Percentiles rank a stretch among this genome's conserved stretches.
phyloP scores from a whole-genome alignment of 2,113 vertebrate genomes.

The Psephotus haematonotus region DNA sequence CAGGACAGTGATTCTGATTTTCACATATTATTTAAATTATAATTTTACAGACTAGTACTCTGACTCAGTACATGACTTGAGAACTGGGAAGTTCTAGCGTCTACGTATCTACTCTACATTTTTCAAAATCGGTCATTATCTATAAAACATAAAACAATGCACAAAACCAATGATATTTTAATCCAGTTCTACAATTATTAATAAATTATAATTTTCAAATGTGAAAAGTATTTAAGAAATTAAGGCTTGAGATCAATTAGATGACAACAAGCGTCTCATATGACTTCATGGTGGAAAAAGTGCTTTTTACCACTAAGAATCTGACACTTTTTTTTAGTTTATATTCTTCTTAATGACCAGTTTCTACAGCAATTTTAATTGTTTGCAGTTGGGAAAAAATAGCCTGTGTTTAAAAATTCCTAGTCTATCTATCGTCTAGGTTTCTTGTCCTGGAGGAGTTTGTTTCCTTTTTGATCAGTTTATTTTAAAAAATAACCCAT shows the following conservation, averaged over 20 bases:
- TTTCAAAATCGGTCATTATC: neutral
- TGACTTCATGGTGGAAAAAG: neutral
- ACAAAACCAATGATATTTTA: neutral
- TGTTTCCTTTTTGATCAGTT: slow-evolving; percentile 28
- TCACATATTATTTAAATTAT: neutral
- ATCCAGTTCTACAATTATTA: neutral
- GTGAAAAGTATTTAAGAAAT: neutral
- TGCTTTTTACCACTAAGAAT: neutral
- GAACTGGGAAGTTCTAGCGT: neutral
- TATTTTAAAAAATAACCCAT: slow-evolving; percentile 41
- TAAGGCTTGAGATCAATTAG: neutral
- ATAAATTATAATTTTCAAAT: neutral
- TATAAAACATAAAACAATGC: neutral
- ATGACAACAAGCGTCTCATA: neutral
- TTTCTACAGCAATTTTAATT: neutral
- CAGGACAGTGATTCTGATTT: neutral
- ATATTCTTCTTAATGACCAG: neutral
- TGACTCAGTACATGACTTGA: neutral
- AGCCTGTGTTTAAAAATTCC: neutral
- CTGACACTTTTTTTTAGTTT: neutral
- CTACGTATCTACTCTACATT: neutral
- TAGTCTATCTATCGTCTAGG: neutral
- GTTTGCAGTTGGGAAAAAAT: neutral
- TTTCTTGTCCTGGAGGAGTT: neutral
- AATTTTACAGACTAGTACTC: neutral